Base-by-base conservation (phyloP, 2,797 vertebrate species). In the Anguilla pacifica region DNA sequence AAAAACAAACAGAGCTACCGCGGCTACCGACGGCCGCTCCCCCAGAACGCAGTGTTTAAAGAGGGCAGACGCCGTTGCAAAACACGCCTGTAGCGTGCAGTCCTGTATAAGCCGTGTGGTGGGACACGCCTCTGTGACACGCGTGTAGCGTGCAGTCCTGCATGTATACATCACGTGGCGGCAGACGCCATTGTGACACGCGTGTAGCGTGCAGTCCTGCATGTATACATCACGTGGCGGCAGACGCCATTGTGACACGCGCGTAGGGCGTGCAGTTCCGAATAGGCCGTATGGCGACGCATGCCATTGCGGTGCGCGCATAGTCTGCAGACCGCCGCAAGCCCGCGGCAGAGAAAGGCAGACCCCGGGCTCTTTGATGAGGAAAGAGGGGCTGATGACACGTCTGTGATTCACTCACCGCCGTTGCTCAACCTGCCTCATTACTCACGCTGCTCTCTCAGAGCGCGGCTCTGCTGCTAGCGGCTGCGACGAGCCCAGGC, bases 1-100 rank as follows among this genome's bases (percentile, higher is more conserved):
- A 90, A 70, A 88, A 89, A 92, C 89, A 88, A 91, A 19, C 92
- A 89, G 28, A 64, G 43, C 86, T 22, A 85, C 22, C 39, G 19
- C 11, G 15, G 57, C 61, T 67, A 67, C 70, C 85, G 35, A 59
- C 59, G 28, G 43, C 55, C 10, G 2, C 22, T 83, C 15, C 17
- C 19, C 35, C 39, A 19, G 6, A 17, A 11, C 9, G 0, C 15
- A 61, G 57, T 15, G 19, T 35, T 35, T 1, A 35, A 19, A 22
- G 15, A 61, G 15, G 0, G 10, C 13, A 22, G 0, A 19, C 9
- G 22, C 3, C 15, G 19, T 10, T 64, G 61, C 25, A 17, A n/a
- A 4, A 3, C 15, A 61, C 57, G 2, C n/a, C n/a, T 64, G 19
- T 25, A 25, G 19, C 6, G 2, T 25, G 59, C 17, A 64, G 59